Evolutionary conservation across 2,113 vertebrate species (phyloP), one percentile per base, ranked within the genome.

Genomic region (Turdus rufiventris): DNA sequence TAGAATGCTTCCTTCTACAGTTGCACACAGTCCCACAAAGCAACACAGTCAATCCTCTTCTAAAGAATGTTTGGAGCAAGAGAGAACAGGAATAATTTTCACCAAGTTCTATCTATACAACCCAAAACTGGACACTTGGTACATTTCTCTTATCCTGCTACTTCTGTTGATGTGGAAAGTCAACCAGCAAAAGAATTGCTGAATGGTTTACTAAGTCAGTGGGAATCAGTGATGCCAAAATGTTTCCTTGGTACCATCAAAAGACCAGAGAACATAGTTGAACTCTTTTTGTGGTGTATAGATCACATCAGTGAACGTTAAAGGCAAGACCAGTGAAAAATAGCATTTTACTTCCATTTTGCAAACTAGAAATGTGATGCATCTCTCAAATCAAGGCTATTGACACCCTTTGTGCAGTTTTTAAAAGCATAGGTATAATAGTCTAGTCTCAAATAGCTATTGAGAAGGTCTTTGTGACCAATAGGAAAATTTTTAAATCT

Each of bases 241-340:
- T 34, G 10, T 68, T 85, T 84, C 61, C 56, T 63, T 61, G 38
- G 34, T 66, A 38, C 14, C 0, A 0, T 8, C 1, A 4, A 80
- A 73, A 50, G 4, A 62, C 36, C 11, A 58, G 24, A 50, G 34
- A 79, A 38, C 12, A 43, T 4, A 76, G 72, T 1, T 70, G 47
- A 80, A 54, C 8, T 40, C 24, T 80, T 11, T 65, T 66, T 16
- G 53, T 47, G 29, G 8, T 47, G 18, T 47, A 18, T 12, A 83
- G 38, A 80, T 25, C 60, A n/a, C 16, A 67, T 66, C 51, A 77
- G 29, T 63, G 26, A 72, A 78, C 9, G 4, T 13, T 58, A 73
- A 80, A 94, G 28, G 50, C 21, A 86, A 86, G 20, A 7, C 14
- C 28, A 58, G 38, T 60, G 60, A 60, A 90, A 88, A 93, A 91